Conservation (phyloP, 1,140 invertebrate species). For the Drosophila trapezifrons region DNA sequence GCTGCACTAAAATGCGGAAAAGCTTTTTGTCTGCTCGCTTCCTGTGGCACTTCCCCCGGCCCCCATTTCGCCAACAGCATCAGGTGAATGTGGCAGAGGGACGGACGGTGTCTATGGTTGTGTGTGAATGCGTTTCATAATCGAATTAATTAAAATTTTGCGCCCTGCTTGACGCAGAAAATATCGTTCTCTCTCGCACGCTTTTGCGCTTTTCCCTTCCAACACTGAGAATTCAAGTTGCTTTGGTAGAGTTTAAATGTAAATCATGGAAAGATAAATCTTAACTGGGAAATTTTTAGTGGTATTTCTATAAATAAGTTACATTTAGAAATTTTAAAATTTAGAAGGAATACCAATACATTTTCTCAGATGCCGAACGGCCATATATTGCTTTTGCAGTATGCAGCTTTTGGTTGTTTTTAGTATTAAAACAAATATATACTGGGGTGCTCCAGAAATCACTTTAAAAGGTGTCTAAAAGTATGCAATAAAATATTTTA, state of each 20-base stretch:
- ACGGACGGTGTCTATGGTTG: conserved; percentile 3
- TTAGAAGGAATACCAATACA: too few relatives aligned
- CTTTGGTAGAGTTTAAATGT: neutral
- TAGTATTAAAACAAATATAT: too few relatives aligned
- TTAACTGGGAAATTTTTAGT: too few relatives aligned
- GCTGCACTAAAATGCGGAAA: conserved; percentile 63
- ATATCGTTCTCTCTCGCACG: conserved; percentile 10
- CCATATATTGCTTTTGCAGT: too few relatives aligned
- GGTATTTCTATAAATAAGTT: too few relatives aligned
- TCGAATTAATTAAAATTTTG: conserved; percentile 82
- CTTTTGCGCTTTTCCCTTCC: conserved; percentile 1
- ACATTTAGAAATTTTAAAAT: too few relatives aligned
- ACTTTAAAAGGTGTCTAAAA: too few relatives aligned
- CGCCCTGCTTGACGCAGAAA: conserved; percentile 51
- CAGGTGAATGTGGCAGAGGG: neutral
- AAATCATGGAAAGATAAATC: too few relatives aligned
- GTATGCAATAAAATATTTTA: too few relatives aligned
- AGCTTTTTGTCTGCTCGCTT: conserved; percentile 67
- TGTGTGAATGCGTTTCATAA: conserved; percentile 66
- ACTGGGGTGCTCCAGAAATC: too few relatives aligned
- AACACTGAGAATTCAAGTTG: neutral
- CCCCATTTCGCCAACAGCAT: conserved; percentile 3
- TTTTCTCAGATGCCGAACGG: too few relatives aligned
- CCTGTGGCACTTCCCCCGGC: conserved; percentile 13
- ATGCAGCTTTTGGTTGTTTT: too few relatives aligned